phyloP scores from a whole-genome alignment of 2,888 invertebrate species.

The Philereme vetulata region DNA sequence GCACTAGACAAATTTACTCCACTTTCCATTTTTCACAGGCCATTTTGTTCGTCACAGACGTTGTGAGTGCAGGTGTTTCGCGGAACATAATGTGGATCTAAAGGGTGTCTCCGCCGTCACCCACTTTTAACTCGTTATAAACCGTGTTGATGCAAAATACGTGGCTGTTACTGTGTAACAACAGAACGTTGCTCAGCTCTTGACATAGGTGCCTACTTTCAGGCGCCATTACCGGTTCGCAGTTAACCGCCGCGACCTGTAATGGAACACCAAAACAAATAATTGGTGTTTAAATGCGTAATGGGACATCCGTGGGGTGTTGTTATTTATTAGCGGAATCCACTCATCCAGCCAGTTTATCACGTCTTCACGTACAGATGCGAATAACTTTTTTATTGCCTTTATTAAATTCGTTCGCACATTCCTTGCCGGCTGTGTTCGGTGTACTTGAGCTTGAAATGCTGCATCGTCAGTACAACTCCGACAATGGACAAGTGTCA shows the following conservation, averaged over 20 bases:
- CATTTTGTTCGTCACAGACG: slow-evolving; percentile 70
- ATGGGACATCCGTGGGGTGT: slow-evolving; percentile 20
- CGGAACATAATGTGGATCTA: slow-evolving; percentile 66
- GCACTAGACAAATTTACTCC: slow-evolving; percentile 77
- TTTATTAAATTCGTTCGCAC: slow-evolving; percentile 42
- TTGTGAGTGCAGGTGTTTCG: slow-evolving; percentile 68
- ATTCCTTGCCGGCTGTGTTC: slow-evolving; percentile 37
- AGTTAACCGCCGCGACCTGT: slow-evolving; percentile 39
- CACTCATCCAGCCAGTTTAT: slow-evolving; percentile 37
- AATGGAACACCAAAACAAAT: slow-evolving; percentile 33
- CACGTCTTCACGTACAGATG: slow-evolving; percentile 36
- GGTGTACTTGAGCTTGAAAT: slow-evolving; percentile 46
- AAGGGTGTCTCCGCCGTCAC: slow-evolving; percentile 62
- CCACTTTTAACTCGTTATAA: slow-evolving; percentile 66
- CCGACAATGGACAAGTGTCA: slow-evolving; percentile 51
- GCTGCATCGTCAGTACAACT: slow-evolving; percentile 45
- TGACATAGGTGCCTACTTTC: slow-evolving; percentile 46
- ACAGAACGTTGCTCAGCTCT: slow-evolving; percentile 44
- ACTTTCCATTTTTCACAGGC: slow-evolving; percentile 81
- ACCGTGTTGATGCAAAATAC: slow-evolving; percentile 58
- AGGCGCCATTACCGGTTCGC: slow-evolving; percentile 41
- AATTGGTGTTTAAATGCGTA: slow-evolving; percentile 20
- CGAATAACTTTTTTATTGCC: slow-evolving; percentile 41
- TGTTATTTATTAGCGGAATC: slow-evolving; percentile 35
- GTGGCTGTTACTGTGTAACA: slow-evolving; percentile 41